These are phyloP conservation scores for Drosophila sucinea DNA, from an alignment of 1,140 invertebrate species.

Conservation along the genomic window DNA sequence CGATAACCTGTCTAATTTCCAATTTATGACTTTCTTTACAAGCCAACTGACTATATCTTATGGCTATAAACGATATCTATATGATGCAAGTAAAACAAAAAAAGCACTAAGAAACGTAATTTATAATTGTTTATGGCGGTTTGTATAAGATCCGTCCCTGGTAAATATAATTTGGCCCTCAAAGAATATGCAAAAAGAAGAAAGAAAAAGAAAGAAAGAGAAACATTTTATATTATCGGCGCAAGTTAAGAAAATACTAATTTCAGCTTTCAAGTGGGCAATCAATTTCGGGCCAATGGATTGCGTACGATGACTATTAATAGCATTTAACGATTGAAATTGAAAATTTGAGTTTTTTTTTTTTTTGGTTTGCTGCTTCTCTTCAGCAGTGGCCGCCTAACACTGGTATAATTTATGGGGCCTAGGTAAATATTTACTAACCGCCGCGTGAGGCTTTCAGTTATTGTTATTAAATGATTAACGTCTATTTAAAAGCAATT, in stretches of 20 bases:
- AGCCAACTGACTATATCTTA: too few relatives aligned
- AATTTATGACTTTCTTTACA: too few relatives aligned
- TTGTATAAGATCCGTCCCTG: not conserved
- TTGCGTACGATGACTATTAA: constrained; percentile 26
- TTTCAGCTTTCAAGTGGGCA: constrained; percentile 38
- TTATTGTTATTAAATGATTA: constrained; percentile 43
- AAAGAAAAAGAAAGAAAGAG: not conserved
- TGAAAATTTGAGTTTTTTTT: constrained; percentile 38
- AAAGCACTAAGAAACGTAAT: too few relatives aligned
- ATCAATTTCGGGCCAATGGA: constrained; percentile 34
- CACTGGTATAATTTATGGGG: constrained; percentile 35
- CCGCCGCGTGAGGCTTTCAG: constrained; percentile 14
- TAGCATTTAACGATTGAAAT: constrained; percentile 36
- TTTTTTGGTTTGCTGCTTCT: constrained; percentile 20
- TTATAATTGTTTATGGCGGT: not conserved
- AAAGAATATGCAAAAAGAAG: constrained; percentile 5
- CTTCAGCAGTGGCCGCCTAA: constrained; percentile 24
- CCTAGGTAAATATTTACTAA: constrained; percentile 44
- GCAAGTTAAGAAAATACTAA: constrained; percentile 22
- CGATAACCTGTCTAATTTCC: too few relatives aligned
- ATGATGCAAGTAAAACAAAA: too few relatives aligned
- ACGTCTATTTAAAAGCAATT: constrained; percentile 49
- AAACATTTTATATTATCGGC: constrained; percentile 8
- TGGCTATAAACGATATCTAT: too few relatives aligned
- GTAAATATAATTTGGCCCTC: not conserved